Evolutionary conservation across 2,888 invertebrate species (phyloP).

Genomic region (Polyploca ridens): DNA sequence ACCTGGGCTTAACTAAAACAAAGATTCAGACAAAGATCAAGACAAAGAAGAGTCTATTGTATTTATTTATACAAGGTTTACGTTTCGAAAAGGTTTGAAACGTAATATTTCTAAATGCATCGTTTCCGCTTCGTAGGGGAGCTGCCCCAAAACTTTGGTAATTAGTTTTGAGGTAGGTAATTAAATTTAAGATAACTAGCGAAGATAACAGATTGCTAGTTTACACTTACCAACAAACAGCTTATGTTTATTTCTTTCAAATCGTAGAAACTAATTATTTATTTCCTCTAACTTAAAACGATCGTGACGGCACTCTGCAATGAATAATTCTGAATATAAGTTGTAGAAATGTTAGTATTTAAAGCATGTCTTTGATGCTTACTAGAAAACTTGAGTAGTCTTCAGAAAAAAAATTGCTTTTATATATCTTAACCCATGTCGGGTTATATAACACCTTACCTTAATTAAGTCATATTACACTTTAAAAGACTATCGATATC

Average conservation of each 20-base stretch:
- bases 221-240: conserved; percentile 19
- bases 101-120: conserved; percentile 35
- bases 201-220: conserved; percentile 69
- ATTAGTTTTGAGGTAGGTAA: conserved; percentile 10
- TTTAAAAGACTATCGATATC: too few species aligned
- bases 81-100: conserved; percentile 25
- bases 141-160: conserved; percentile 9
- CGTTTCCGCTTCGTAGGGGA: conserved; percentile 65
- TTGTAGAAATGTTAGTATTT: too few species aligned
- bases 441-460: too few species aligned
- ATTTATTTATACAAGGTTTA: conserved; percentile 42
- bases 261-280: background rate
- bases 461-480: too few species aligned
- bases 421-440: too few species aligned
- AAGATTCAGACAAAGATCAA: conserved; percentile 41
- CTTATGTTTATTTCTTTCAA: too few species aligned
- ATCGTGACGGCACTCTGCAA: conserved; percentile 66
- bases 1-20: conserved; percentile 68
- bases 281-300: conserved; percentile 36
- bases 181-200: conserved; percentile 11
- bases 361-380: too few species aligned
- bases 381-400: too few species aligned
- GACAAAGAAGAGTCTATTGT: conserved; percentile 62
- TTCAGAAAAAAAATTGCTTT: too few species aligned
- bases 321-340: background rate